Conservation (phyloP, 2,113 vertebrate species). For the Cavia aperea region DNA sequence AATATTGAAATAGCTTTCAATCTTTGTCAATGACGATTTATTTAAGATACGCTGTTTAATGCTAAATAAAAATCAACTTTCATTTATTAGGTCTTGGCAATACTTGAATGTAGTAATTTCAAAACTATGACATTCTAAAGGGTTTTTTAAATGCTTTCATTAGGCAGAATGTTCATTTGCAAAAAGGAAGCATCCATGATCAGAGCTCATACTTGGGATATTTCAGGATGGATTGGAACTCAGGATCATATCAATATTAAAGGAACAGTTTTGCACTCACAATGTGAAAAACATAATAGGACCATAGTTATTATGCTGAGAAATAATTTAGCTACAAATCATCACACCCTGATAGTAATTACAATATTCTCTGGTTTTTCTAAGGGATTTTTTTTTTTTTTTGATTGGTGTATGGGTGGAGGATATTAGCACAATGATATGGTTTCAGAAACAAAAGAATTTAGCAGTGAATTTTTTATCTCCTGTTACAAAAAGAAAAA, state of each 20-base stretch:
- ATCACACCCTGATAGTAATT: background rate
- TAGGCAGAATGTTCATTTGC: background rate
- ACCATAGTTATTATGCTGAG: background rate
- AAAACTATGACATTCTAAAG: background rate
- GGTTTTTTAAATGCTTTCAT: background rate
- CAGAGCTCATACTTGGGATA: background rate
- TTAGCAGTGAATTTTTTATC: background rate
- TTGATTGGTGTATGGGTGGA: background rate
- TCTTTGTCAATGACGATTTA: background rate
- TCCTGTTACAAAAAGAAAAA: background rate
- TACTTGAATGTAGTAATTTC: background rate
- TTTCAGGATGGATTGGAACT: background rate
- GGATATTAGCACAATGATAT: background rate
- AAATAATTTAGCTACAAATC: background rate
- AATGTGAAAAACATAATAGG: background rate
- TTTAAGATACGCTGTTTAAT: background rate
- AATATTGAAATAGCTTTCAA: background rate
- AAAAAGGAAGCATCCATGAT: background rate
- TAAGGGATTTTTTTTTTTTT: background rate
- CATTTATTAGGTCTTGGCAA: background rate
- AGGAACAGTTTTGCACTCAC: background rate
- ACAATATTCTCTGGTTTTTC: background rate
- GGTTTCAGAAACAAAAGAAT: background rate
- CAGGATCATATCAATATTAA: background rate
- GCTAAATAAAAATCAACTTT: slow-evolving; percentile 34